Evolutionary conservation across 2,797 vertebrate genomes (phyloP).

Genomic region (Pangasius macronema): DNA sequence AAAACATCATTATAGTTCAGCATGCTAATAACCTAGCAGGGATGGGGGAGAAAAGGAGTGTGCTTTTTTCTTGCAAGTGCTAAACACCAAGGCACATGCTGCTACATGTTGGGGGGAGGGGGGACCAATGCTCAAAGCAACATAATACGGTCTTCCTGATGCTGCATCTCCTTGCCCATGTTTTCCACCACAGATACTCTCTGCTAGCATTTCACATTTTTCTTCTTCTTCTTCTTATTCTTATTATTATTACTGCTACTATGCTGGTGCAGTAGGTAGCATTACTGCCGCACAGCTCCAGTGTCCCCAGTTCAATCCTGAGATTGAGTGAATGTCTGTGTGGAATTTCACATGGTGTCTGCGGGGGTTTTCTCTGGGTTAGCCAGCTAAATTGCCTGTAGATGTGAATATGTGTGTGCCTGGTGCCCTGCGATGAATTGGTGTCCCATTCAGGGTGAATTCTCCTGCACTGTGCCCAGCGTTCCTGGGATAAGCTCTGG

Average conservation of each 20-base stretch:
- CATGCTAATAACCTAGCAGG: slow-evolving; percentile 19
- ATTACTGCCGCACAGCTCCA: no score
- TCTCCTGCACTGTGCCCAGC: neutral
- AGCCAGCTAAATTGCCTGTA: neutral
- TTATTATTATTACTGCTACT: neutral
- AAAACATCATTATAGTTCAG: slow-evolving; percentile 23
- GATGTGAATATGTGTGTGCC: neutral
- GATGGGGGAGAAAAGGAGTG: neutral
- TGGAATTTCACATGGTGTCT: no score
- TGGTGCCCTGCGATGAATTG: neutral
- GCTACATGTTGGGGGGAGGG: neutral
- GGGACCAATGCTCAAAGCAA: neutral
- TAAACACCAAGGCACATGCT: neutral
- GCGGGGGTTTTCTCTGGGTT: neutral
- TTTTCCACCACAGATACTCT: neutral
- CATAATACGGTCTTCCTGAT: neutral
- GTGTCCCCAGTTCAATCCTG: no score
- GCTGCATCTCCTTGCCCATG: neutral
- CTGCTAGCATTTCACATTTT: neutral
- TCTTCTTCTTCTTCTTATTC: neutral
- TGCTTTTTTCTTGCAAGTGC: neutral
- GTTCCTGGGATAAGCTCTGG: neutral
- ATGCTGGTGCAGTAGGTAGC: no score
- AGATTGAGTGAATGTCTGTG: no score
- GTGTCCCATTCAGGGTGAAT: neutral